Base-by-base conservation (phyloP, 2,888 invertebrate species). In the Ptychoptera contaminata region DNA sequence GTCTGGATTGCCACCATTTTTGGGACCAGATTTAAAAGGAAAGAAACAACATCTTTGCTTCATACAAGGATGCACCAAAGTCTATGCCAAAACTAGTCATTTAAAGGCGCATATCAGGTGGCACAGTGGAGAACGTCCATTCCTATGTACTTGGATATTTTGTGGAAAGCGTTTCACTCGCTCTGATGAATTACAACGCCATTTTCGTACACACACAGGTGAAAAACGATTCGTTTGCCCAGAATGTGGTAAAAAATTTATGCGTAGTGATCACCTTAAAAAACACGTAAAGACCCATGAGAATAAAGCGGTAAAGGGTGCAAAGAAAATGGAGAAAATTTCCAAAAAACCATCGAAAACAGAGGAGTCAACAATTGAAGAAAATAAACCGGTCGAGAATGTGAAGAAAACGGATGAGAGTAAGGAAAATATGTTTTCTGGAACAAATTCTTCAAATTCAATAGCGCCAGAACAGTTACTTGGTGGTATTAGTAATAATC, bases 11-110 rank as follows among this genome's bases (percentile, higher is more conserved):
- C 83, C 72, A 59, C 86, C 78, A 54, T 73, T 75, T 54, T 79
- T 74, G 63, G 79, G 68, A 58, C 82, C 70, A 61, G 88, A 78
- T 70, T 74, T 75, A 47, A 72, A 74, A 5, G 85, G 78, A 54
- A 87, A 79, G 68, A 83, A 79, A 61, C 82, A 73, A 64, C 91
- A 91, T 62, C 76, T 82, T 38, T 91, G 91, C 57, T 87, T 90
- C 62, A 79, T 87, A 35, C 81, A 84, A 2, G 88, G 87, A 37
- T 94, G 93, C 60, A 79, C 77, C 47, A 81, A 84, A 56, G 80
- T 88, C 12, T 96, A 94, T 64, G 88, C 87, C 11, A 93, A 93
- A 65, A 91, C 92, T 0, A 92, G 92, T 0, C 94, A 96, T 59
- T 65, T 96, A 48, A 91, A 91, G 65, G 91, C 91, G 0, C 91